phyloP scores from a whole-genome alignment of 2,888 invertebrate genomes.

The Lordiphosa fenestrarum region DNA sequence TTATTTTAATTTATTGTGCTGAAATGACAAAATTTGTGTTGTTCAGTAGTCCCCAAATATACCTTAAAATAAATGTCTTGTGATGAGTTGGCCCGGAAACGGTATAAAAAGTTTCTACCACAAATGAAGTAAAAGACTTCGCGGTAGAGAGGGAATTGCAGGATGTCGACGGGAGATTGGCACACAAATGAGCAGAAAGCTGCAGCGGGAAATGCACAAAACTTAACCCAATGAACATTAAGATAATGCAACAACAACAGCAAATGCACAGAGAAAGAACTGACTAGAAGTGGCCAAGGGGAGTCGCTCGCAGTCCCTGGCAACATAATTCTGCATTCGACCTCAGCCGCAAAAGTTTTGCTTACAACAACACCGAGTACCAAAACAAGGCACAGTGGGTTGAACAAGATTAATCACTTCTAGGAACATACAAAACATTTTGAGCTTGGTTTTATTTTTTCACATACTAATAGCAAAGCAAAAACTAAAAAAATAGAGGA shows the following conservation, averaged over 20 bases:
- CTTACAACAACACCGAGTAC: conserved; percentile 39
- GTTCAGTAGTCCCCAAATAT: too few species aligned
- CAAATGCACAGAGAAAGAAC: conserved; percentile 8
- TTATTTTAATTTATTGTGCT: too few species aligned
- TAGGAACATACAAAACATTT: too few species aligned
- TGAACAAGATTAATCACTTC: too few species aligned
- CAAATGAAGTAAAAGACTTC: conserved; percentile 51
- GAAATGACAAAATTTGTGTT: too few species aligned
- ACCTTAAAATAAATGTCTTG: conserved; percentile 42
- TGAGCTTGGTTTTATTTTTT: too few species aligned
- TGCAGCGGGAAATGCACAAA: conserved; percentile 68
- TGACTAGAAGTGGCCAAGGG: conserved; percentile 1
- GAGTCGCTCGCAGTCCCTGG: conserved; percentile 19
- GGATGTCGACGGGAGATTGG: conserved; percentile 70
- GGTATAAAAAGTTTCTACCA: conserved; percentile 37
- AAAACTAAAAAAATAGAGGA: too few species aligned
- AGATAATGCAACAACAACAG: conserved; percentile 70
- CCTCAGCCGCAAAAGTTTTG: conserved; percentile 69
- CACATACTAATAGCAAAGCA: too few species aligned
- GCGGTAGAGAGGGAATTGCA: conserved; percentile 30
- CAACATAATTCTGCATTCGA: conserved; percentile 65
- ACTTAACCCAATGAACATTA: conserved; percentile 76
- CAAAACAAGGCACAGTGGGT: conserved; percentile 23
- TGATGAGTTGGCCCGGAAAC: conserved; percentile 58
- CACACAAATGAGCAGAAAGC: conserved; percentile 62